Conservation (phyloP, 2,797 vertebrate genomes). For the Xenentodon cancila region DNA sequence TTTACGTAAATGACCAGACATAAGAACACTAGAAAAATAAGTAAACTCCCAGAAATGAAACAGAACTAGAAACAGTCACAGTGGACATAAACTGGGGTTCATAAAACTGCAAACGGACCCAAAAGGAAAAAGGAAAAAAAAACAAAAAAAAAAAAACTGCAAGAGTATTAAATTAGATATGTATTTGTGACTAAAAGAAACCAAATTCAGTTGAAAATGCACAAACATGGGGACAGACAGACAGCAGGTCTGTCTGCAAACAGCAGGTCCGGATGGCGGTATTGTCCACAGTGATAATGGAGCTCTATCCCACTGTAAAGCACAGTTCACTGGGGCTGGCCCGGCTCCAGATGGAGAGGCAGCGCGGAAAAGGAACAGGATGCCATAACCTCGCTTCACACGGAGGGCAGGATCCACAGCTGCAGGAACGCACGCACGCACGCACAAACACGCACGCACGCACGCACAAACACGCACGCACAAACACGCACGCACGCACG, state of each 20-base stretch:
- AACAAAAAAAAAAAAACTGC: no score
- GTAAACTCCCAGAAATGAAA: no score
- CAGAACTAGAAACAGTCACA: no score
- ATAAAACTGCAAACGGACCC: no score
- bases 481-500: no score
- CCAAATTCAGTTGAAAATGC: no score
- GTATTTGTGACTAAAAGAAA: no score
- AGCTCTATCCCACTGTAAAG: conserved; percentile 58
- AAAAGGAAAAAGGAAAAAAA: no score
- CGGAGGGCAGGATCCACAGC: conserved; percentile 71
- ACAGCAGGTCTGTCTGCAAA: neutral
- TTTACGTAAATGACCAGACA: no score
- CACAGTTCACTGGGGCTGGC: conserved; percentile 67
- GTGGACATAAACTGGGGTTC: no score
- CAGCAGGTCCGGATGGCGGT: conserved; percentile 57
- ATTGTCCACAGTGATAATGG: conserved; percentile 64
- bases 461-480: conserved; percentile 31
- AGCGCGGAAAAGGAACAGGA: conserved; percentile 74
- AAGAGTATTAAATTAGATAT: no score
- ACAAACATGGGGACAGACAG: conserved; percentile 2
- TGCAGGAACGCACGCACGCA: conserved; percentile 55
- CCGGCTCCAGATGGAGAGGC: conserved; percentile 61
- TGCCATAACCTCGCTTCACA: conserved; percentile 69
- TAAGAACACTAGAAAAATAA: no score
- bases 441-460: conserved; percentile 31